Evolutionary conservation across 2,113 vertebrate genomes (phyloP), one percentile per base, ranked within the genome.

Genomic region (Rhagologus leucostigma): DNA sequence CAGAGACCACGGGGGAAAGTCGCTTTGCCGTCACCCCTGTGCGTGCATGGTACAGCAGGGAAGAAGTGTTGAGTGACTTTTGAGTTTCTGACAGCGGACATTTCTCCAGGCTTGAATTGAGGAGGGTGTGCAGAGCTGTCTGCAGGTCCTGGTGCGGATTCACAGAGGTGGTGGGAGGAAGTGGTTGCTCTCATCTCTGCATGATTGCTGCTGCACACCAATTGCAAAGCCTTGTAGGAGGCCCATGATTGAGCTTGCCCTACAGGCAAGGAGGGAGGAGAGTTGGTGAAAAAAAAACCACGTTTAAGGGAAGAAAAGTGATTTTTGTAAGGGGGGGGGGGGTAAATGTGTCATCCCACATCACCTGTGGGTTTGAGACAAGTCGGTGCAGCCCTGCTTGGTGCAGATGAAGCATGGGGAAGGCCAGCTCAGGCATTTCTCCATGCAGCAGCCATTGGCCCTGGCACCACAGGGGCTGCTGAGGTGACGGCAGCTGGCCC

Each of bases 301-400:
- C 13, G 55, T 41, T 64, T 35, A 63, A 90, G 56, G 23, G 19
- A 92, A 83, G 49, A 89, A 76, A 73, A 84, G 27, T 14, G 21
- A 27, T 18, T 88, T 93, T 81, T 44, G 20, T 42, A 39, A 42
- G 42, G 42, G 42, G 39, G 39, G 39, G 37, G 27, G 3, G 1
- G 2, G 3, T 0, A 13, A 42, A 67, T 33, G 33, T 41, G 6
- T 39, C 50, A 74, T 30, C 41, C 13, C 22, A 35, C 11, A 18
- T 64, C n/a, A 62, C 11, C 18, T 29, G 23, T 9, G 24, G 10
- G 17, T 41, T 59, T 68, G 27, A 81, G 41, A 59, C 13, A 39
- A 47, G 33, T 11, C 3, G 2, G 20, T 2, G 0, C 1, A 0
- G 39, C n/a, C 12, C 17, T 22, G 33, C 21, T 55, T 0, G 0